phyloP scores from a whole-genome alignment of 2,888 invertebrate genomes.

The Callinectes sapidus region DNA sequence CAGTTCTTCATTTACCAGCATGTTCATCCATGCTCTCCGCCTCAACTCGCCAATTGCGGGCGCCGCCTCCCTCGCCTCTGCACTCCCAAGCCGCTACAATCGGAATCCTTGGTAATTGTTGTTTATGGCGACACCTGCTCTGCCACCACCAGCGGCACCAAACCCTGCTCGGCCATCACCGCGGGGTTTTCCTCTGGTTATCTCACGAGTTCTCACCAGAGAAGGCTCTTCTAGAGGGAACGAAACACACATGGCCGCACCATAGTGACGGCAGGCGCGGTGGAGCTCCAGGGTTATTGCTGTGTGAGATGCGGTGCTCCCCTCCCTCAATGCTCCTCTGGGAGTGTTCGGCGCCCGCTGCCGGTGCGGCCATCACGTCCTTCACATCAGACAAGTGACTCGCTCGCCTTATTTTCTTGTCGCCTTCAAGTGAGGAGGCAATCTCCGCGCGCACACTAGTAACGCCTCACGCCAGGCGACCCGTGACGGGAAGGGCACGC shows the following conservation, averaged over 20 bases:
- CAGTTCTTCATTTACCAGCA: background rate
- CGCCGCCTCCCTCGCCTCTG: slow-evolving; percentile 28
- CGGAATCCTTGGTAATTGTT: slow-evolving; percentile 43
- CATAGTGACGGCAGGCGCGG: background rate
- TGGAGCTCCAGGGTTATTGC: background rate
- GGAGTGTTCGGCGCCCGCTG: slow-evolving; percentile 21
- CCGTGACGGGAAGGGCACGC: background rate
- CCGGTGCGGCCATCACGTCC: slow-evolving; percentile 20
- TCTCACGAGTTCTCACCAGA: background rate
- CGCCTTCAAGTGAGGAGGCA: slow-evolving; percentile 18
- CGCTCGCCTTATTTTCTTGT: slow-evolving; percentile 26
- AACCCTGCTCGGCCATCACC: slow-evolving; percentile 33
- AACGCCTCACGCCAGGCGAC: slow-evolving; percentile 3
- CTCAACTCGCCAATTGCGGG: background rate
- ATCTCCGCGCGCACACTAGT: background rate
- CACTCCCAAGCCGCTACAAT: background rate
- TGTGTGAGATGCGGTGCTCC: background rate
- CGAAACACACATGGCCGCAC: background rate
- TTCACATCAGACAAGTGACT: slow-evolving; percentile 32
- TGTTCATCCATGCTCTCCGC: background rate
- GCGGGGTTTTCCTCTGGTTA: slow-evolving; percentile 20
- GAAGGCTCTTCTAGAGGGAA: background rate
- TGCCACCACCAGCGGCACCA: slow-evolving; percentile 27
- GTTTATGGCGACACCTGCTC: slow-evolving; percentile 43
- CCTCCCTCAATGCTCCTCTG: background rate